These are phyloP conservation scores for Scleropages formosus DNA, from an alignment of 2,797 vertebrate species.

Conservation along the genomic window DNA sequence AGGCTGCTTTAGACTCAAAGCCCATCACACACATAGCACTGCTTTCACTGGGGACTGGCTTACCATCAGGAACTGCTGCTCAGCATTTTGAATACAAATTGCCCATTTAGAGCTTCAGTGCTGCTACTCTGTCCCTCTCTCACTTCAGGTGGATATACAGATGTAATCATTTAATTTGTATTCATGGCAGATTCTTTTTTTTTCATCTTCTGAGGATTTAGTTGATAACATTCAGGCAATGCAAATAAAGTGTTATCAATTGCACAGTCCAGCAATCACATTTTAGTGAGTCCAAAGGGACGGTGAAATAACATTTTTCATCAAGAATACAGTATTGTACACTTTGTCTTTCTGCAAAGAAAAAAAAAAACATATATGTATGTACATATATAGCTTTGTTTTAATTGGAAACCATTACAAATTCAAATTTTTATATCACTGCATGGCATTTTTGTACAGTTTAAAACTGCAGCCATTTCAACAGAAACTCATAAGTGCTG, in stretches of 20 bases:
- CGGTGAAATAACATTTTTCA: background rate
- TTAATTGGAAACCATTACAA: too few relatives aligned
- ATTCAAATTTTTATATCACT: background rate
- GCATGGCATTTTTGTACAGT: background rate
- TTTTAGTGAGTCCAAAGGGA: background rate
- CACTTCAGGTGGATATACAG: background rate
- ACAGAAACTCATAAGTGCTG: background rate
- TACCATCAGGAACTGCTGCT: background rate
- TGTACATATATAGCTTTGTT: too few relatives aligned
- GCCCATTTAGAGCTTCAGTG: background rate
- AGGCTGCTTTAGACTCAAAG: background rate
- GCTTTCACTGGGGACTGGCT: background rate
- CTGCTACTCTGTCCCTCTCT: background rate
- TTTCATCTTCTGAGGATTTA: background rate
- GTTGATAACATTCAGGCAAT: conserved; percentile 13
- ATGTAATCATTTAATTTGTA: background rate
- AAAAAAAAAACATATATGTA: too few relatives aligned
- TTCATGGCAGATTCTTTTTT: background rate
- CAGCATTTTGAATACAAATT: conserved; percentile 9
- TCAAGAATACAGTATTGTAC: too few relatives aligned
- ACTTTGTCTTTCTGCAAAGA: too few relatives aligned
- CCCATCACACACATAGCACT: too few relatives aligned
- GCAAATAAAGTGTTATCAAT: background rate
- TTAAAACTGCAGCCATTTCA: background rate
- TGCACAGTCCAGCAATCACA: background rate